Conservation (phyloP, 2,113 vertebrate species). For the Thinocorus orbignyianus region DNA sequence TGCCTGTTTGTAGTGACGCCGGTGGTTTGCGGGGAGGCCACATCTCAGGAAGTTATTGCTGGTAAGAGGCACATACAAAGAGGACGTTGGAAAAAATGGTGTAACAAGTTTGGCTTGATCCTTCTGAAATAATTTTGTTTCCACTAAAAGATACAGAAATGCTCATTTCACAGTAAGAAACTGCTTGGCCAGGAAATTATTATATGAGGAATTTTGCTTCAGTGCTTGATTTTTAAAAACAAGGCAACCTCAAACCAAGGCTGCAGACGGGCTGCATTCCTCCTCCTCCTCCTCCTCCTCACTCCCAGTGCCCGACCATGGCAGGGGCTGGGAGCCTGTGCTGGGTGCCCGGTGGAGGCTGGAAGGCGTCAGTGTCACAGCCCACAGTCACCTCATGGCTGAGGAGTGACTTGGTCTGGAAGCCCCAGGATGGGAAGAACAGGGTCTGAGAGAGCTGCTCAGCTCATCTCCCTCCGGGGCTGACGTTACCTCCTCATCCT, state of each 20-base stretch:
- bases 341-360: background rate
- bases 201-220: background rate
- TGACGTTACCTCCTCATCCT: background rate
- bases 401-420: background rate
- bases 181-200: background rate
- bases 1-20: slow-evolving; percentile 9
- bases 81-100: slow-evolving; percentile 36
- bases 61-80: slow-evolving; percentile 18
- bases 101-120: slow-evolving; percentile 3
- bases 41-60: slow-evolving; percentile 44
- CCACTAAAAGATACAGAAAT: slow-evolving; percentile 30
- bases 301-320: background rate
- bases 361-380: background rate
- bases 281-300: background rate
- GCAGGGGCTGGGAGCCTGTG: background rate
- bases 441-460: background rate
- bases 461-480: background rate
- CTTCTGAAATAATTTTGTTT: slow-evolving; percentile 37
- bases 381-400: background rate
- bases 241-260: background rate
- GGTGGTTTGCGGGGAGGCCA: slow-evolving; percentile 27
- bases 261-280: background rate
- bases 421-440: background rate
- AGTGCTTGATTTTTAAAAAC: background rate
- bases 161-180: background rate